Base-by-base conservation (phyloP, 2,888 invertebrate species). In the Frankliniella fusca region DNA sequence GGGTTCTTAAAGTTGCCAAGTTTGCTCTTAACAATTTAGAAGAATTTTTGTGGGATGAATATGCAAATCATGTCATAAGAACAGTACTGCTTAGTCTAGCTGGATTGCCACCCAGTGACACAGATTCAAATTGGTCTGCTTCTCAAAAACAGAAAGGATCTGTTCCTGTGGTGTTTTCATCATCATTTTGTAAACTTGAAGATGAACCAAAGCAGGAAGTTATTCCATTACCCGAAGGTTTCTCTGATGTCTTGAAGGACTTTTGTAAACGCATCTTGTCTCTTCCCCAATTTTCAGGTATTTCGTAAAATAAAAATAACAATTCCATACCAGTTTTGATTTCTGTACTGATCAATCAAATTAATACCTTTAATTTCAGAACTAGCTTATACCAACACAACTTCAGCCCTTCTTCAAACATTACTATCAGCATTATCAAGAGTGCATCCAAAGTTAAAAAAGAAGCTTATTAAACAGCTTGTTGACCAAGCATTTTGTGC, bases 1-100 rank as follows among this genome's bases (percentile, higher is more conserved):
- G 94, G 87, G 91, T 93, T 0, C 84, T 93, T 20, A 94, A 93
- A 87, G 89, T 94, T 7, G 91, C 93, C 83, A 94, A 92, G 88
- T 96, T 94, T 87, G 89, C 93, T 38, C 87, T 95, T 0, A 96
- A 96, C 87, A 96, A 96, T 89, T 89, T 95, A 83, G 96, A 96
- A 87, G 95, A 96, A 86, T 96, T 94, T 86, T 91, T 94, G 0
- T 93, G 92, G 91, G 94, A 96, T 86, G 89, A 89, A 0, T 94
- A 93, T 84, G 95, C 93, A 0, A 95, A 93, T 88, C 93, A 94
- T 86, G 91, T 96, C 9, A 89, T 95, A 84, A 90, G 95, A 81
- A 92, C 93, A 15, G 92, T 92, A 1, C 87, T 95, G n/a, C 91
- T 92, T 86, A 92, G 92, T 85, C 88, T 95, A 0, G 91, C 92